phyloP scores from a whole-genome alignment of 2,113 vertebrate species.

The Propithecus coquereli region DNA sequence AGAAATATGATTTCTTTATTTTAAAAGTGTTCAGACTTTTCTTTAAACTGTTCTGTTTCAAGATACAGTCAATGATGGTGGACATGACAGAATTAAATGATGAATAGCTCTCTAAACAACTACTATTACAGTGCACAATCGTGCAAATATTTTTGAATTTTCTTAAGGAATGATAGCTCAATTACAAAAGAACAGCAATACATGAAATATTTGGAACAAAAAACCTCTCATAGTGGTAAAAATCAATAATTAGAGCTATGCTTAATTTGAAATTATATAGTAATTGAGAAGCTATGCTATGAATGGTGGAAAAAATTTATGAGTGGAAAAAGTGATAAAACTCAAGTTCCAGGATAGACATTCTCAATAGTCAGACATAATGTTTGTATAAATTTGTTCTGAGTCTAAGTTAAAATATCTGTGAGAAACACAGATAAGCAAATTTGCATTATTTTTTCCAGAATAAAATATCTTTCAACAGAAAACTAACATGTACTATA shows the following conservation, averaged over 20 bases:
- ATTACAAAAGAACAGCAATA: background rate
- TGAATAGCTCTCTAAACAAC: slow-evolving; percentile 63
- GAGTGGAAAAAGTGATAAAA: background rate
- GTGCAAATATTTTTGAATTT: background rate
- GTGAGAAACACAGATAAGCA: background rate
- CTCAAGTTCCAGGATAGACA: background rate
- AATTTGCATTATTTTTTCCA: background rate
- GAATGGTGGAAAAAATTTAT: background rate
- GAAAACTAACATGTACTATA: background rate
- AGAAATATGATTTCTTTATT: slow-evolving; percentile 39
- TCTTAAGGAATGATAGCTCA: background rate
- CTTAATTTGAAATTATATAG: background rate
- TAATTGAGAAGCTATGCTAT: background rate
- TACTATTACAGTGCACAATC: background rate
- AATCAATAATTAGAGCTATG: background rate
- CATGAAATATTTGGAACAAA: background rate
- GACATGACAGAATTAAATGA: slow-evolving; percentile 59
- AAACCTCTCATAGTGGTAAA: background rate
- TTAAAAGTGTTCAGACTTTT: slow-evolving; percentile 19
- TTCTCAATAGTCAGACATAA: background rate
- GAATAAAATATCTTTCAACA: background rate
- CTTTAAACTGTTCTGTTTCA: slow-evolving; percentile 56
- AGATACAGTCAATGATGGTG: slow-evolving; percentile 26
- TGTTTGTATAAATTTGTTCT: background rate
- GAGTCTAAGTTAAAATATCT: background rate